Evolutionary conservation across 1,140 invertebrate genomes (phyloP).

Genomic region (Drosophila pandora): DNA sequence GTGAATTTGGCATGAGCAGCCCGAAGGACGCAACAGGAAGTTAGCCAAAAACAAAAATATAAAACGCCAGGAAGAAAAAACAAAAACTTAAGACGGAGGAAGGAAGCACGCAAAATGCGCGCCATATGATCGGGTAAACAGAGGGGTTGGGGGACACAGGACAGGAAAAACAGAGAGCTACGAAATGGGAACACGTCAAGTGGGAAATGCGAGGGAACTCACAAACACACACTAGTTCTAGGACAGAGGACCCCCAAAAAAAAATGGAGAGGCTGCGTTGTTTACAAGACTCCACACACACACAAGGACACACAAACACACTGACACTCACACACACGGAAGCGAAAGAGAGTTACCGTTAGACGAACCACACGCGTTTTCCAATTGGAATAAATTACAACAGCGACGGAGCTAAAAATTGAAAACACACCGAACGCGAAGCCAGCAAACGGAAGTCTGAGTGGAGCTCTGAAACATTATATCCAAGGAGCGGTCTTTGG

Average conservation of each 20-base stretch:
- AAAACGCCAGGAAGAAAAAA: conserved; percentile 6
- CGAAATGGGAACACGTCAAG: conserved; percentile 77
- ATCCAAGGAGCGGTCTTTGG: conserved; percentile 49
- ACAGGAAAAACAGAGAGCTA: conserved; percentile 44
- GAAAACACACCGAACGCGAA: conserved; percentile 66
- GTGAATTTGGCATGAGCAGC: conserved; percentile 68
- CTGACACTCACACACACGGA: conserved; percentile 5
- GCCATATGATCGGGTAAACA: conserved; percentile 75
- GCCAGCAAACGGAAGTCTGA: conserved; percentile 73
- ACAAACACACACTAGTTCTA: conserved; percentile 9
- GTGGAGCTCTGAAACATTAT: conserved; percentile 44
- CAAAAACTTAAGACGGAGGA: conserved; percentile 20
- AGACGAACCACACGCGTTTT: conserved; percentile 22
- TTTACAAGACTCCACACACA: conserved; percentile 34
- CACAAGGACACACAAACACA: neutral
- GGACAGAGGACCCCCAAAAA: conserved; percentile 12
- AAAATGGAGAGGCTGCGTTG: conserved; percentile 63
- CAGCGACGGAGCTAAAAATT: conserved; percentile 23
- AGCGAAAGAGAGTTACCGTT: conserved; percentile 18
- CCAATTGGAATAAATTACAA: conserved; percentile 51
- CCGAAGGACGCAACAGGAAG: conserved; percentile 63
- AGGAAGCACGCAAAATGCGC: conserved; percentile 76
- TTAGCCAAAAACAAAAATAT: conserved; percentile 38
- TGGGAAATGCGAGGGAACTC: conserved; percentile 62
- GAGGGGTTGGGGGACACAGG: conserved; percentile 21